Conservation (phyloP, 2,797 vertebrate genomes). For the Holocentrus rufus region DNA sequence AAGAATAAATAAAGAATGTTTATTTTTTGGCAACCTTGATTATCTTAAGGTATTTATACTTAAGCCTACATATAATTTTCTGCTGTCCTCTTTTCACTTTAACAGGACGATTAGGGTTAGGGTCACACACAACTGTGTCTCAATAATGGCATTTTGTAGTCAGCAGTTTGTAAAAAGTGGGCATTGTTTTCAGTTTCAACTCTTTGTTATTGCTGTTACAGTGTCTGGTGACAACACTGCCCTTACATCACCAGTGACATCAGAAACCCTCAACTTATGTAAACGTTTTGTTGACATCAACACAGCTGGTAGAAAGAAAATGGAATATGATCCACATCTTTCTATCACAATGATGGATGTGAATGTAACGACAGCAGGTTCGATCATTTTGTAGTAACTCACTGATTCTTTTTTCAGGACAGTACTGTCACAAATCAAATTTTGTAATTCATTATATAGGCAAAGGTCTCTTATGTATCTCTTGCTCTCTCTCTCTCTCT, state of each 20-base stretch:
- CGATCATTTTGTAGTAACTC: neutral
- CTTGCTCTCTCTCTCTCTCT: conserved; percentile 3
- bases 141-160: neutral
- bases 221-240: no score
- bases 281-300: neutral
- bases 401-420: neutral
- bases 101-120: neutral
- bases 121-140: neutral
- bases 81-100: neutral
- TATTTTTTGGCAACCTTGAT: neutral
- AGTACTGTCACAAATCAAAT: neutral
- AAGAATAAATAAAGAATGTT: neutral
- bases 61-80: no score
- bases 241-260: no score
- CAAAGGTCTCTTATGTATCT: neutral
- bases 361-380: neutral
- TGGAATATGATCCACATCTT: no score
- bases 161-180: neutral
- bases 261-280: neutral
- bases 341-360: no score
- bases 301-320: neutral
- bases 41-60: neutral
- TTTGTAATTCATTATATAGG: neutral
- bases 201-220: neutral
- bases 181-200: neutral